A percentile compares a stretch with the other conserved stretches of the same genome.
These are phyloP conservation scores for Romanogobio albipinnatus DNA, from an alignment of 2,113 vertebrate genomes.

Conservation along the genomic window DNA sequence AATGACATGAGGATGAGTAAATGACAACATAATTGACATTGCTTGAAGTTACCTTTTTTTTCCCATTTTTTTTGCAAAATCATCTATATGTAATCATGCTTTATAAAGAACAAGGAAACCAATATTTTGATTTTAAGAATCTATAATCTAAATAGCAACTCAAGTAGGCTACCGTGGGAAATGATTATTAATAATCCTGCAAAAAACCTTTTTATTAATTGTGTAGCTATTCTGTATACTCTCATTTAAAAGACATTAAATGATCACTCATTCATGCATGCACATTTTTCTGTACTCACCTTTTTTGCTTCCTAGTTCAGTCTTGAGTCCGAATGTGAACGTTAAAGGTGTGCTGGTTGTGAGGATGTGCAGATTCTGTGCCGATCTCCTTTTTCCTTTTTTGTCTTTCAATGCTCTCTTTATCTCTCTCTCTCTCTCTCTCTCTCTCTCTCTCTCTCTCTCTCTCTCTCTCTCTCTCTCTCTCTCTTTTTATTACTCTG, in stretches of 20 bases:
- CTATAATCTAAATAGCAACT: not conserved
- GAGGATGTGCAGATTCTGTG: not conserved
- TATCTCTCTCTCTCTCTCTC: not conserved
- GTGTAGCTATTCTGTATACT: not conserved
- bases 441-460: not conserved
- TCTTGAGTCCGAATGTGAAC: not conserved
- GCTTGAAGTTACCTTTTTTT: not conserved
- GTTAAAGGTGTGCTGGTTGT: not conserved
- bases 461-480: constrained; percentile 10
- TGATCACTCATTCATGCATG: not conserved
- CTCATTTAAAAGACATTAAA: not conserved
- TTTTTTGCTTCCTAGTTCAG: not conserved
- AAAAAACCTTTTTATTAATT: not conserved
- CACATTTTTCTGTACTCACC: not conserved
- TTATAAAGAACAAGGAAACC: not conserved
- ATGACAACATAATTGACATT: not conserved
- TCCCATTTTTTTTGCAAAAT: not conserved
- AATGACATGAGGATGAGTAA: not conserved
- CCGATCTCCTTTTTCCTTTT: not conserved
- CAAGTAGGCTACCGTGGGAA: too few relatives aligned
- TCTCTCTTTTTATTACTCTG: not conserved
- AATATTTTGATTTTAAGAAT: not conserved
- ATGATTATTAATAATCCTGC: not conserved
- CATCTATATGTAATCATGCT: not conserved
- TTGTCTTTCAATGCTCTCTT: not conserved